Evolutionary conservation across 2,113 vertebrate species (phyloP), one percentile per base, ranked within the genome.

Genomic region (Arenaria interpres): DNA sequence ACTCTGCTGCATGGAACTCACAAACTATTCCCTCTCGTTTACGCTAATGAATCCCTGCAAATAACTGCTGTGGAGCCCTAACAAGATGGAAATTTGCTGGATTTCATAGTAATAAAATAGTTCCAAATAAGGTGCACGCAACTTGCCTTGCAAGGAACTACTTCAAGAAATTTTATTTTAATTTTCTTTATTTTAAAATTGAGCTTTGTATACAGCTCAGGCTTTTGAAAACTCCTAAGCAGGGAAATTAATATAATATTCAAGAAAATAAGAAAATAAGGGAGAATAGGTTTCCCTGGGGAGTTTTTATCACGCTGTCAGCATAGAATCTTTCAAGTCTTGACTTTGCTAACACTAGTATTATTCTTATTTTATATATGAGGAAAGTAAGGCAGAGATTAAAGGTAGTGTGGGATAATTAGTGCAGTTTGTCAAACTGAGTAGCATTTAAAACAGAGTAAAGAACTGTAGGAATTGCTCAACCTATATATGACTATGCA

Each of bases 1-100:
- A 0, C 35, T 24, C 33, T 25, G 21, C n/a, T 5, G 0, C 22
- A 6, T 1, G 4, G 9, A 66, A 39, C 37, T 85, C 25, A 30
- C 12, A 16, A 64, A 32, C 5, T 16, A 13, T 15, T 69, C 25
- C 46, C 14, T 73, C 45, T 32, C 39, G 20, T 37, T 83, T 35
- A 48, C 27, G 7, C 27, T 39, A 59, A 59, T 8, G 7, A 64
- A 69, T 41, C 56, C 53, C 68, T 83, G 20, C 14, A 85, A 64
- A 19, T 56, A 88, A 60, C 25, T 69, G 41, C 50, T 71, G 37
- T 1, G 4, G n/a, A 86, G 79, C 7, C 17, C 33, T 8, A 57
- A 0, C 1, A 33, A 54, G 14, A 56, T n/a, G 30, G 63, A 66
- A 77, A 67, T 28, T 53, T 3, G 0, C 4, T 46, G 9, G 37